Evolutionary conservation across 2,113 vertebrate species (phyloP), one percentile per base, ranked within the genome.

Genomic region (human): DNA sequence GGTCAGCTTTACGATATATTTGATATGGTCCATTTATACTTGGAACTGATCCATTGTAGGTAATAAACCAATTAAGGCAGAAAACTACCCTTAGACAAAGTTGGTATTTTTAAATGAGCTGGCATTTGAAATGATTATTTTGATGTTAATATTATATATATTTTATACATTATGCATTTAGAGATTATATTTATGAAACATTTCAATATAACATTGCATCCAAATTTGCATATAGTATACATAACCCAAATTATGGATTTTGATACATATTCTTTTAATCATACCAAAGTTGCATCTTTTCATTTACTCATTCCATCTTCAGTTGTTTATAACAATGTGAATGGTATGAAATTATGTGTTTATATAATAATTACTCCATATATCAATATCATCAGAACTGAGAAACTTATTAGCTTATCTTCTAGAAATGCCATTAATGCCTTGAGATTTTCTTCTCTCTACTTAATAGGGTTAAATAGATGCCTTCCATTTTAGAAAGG

Each of bases 401-500:
- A 83, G 35, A 90, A 66, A n/a, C 11, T 76, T 86, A 13, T 0
- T 96, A 9, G 7, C 48, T 93, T 85, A 59, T 38, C 61, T 91
- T 12, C 61, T 59, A 79, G 50, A 94, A 88, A 61, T 88, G 17
- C 16, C 57, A 30, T 81, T 85, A 5, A 61, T 90, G 30, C 5
- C 8, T 78, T 75, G 18, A 23, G 8, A 17, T 30, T 93, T 93
- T 40, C 22, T 40, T 13, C 10, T 78, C 0, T 45, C 10, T 35
- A 22, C 17, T 66, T 92, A 40, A 81, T 68, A 40, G 68, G 8
- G 6, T 76, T 83, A 94, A 86, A 82, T 23, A 80, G 27, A 48
- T 92, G 43, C 14, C 30, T 43, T 89, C 12, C 8, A 72, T 10
- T 80, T 80, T 94, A 59, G 43, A 94, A 97, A 94, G 52, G 61